Evolutionary conservation across 2,797 vertebrate genomes (phyloP).

Genomic region (Pangasius djambal): DNA sequence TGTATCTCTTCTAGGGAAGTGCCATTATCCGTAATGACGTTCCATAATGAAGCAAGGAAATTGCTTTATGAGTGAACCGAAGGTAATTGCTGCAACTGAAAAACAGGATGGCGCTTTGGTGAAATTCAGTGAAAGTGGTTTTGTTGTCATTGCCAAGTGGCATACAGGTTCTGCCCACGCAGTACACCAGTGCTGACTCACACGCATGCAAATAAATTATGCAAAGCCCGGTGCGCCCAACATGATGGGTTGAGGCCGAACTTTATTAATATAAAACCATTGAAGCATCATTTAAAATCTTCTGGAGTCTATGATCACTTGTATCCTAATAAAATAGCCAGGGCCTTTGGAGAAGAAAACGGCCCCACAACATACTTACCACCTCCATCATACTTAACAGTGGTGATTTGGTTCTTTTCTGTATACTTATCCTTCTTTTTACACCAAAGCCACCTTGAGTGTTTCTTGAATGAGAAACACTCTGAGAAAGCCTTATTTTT

Average conservation of each 20-base stretch:
- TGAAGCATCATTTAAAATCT: not conserved
- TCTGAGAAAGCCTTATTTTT: not conserved
- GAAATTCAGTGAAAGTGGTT: not conserved
- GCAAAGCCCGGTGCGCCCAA: constrained; percentile 61
- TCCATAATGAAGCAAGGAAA: not conserved
- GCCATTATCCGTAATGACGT: not conserved
- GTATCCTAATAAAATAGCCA: not conserved
- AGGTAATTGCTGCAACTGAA: not conserved
- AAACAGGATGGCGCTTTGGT: not conserved
- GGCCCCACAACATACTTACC: not conserved
- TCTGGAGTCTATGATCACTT: not conserved
- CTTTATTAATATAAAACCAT: constrained; percentile 1
- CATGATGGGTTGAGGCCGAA: not conserved
- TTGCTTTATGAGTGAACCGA: not conserved
- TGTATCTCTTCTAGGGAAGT: not conserved
- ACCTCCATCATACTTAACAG: not conserved
- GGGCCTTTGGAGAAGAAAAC: not conserved
- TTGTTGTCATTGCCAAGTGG: not conserved
- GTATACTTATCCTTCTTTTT: not conserved
- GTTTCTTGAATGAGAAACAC: not conserved
- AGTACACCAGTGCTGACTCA: not conserved
- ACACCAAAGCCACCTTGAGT: not conserved
- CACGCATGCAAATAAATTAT: constrained; percentile 73
- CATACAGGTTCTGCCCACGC: constrained; percentile 31
- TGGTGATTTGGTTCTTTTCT: not conserved